Percentiles rank a stretch among this genome's conserved stretches.
phyloP scores from a whole-genome alignment of 2,888 invertebrate genomes.

The Trissolcus japonicus region DNA sequence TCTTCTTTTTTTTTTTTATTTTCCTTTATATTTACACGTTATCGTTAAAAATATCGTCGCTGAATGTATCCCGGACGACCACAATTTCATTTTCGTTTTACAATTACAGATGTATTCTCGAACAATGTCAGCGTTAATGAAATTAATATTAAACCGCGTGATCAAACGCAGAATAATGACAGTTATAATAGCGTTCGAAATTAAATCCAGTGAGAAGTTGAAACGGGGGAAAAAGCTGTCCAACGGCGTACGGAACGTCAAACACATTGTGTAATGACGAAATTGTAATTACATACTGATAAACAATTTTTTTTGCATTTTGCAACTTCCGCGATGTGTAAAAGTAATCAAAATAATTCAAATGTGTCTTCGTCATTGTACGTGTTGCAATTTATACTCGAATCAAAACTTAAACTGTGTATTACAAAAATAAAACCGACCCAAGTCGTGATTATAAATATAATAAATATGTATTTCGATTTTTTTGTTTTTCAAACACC shows the following conservation, averaged over 20 bases:
- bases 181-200: neutral
- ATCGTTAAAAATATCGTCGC: slow-evolving; percentile 37
- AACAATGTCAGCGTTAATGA: slow-evolving; percentile 5
- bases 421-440: neutral
- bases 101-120: slow-evolving; percentile 31
- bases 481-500: too few species aligned
- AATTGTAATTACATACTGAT: neutral
- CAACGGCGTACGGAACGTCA: neutral
- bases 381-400: too few species aligned
- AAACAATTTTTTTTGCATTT: neutral
- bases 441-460: too few species aligned
- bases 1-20: slow-evolving; percentile 18
- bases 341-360: neutral
- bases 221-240: neutral
- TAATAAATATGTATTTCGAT: too few species aligned
- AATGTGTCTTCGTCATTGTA: neutral
- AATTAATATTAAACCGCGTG: neutral
- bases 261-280: neutral
- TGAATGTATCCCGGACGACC: slow-evolving; percentile 32
- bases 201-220: neutral
- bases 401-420: neutral
- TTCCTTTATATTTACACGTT: slow-evolving; percentile 46
- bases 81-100: slow-evolving; percentile 12
- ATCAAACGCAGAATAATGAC: neutral
- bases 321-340: too few species aligned